Conservation (phyloP, 2,797 vertebrate species). For the Spheniscus humboldti region DNA sequence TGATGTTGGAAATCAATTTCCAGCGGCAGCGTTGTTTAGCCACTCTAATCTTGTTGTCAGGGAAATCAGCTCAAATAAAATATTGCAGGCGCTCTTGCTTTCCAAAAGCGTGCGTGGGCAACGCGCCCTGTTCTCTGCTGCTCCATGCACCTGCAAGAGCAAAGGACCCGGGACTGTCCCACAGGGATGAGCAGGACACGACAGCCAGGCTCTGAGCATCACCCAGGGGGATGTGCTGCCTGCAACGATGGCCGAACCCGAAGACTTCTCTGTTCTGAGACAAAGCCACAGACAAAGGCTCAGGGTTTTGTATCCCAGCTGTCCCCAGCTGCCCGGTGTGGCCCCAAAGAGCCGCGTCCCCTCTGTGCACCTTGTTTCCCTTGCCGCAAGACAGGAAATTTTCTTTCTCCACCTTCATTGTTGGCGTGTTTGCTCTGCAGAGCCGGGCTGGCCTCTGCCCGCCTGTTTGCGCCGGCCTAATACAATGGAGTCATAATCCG, state of each 20-base stretch:
- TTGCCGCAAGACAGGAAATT: neutral
- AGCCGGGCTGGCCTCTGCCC: neutral
- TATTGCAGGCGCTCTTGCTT: neutral
- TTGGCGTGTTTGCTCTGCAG: neutral
- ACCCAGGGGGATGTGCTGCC: neutral
- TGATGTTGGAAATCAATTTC: neutral
- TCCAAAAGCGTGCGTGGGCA: fast-evolving
- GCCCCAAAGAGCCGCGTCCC: fast-evolving
- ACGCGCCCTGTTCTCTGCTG: neutral
- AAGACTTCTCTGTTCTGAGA: neutral
- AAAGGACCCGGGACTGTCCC: neutral
- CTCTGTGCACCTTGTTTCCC: neutral
- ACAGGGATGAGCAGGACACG: neutral
- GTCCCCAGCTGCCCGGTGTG: fast-evolving
- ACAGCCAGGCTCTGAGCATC: neutral
- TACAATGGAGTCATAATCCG: neutral
- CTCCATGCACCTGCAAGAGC: neutral
- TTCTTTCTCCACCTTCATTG: slow-evolving; percentile 31
- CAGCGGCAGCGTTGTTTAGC: neutral
- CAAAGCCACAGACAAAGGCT: neutral
- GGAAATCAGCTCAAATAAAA: neutral
- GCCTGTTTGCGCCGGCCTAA: neutral
- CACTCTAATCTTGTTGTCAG: neutral
- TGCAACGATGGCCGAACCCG: neutral
- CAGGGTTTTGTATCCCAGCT: neutral